Percentiles rank a stretch among this genome's conserved stretches.
Evolutionary conservation across 2,797 vertebrate species (phyloP).

Genomic region (Hippocampus kuda): DNA sequence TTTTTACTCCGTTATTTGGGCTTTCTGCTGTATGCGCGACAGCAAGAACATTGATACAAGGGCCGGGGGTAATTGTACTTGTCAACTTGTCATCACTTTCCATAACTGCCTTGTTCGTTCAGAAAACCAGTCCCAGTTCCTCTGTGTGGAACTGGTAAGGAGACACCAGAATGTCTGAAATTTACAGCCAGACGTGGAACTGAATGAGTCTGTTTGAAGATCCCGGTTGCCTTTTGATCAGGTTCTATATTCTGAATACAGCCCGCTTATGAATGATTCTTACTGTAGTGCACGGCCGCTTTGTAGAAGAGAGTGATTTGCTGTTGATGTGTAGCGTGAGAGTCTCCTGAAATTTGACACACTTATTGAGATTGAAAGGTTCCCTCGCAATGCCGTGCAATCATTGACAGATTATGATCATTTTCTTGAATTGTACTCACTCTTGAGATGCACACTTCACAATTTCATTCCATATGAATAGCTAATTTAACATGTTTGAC

Average conservation of each 20-base stretch:
- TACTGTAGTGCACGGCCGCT: constrained; percentile 30
- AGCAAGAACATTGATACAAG: constrained; percentile 18
- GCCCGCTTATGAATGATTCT: constrained; percentile 45
- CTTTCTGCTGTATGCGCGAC: constrained; percentile 12
- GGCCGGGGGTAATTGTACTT: constrained; percentile 27
- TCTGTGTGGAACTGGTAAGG: constrained; percentile 22
- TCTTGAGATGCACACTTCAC: background rate
- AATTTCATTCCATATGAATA: background rate
- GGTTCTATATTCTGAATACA: constrained; percentile 41
- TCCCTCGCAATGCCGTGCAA: constrained; percentile 4
- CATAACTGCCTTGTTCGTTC: constrained; percentile 42
- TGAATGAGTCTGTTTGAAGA: background rate
- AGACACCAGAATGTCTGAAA: constrained; percentile 32
- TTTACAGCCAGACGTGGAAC: constrained; percentile 35
- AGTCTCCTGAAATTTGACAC: constrained; percentile 3
- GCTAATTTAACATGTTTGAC: background rate
- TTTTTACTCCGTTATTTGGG: constrained; percentile 13
- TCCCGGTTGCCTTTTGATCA: constrained; percentile 47
- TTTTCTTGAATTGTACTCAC: constrained; percentile 7
- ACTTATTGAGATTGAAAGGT: constrained; percentile 4
- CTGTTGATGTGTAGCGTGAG: constrained; percentile 18
- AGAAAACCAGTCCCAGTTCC: constrained; percentile 24
- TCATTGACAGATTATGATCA: constrained; percentile 23
- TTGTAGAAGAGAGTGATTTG: constrained; percentile 36
- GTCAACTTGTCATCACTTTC: constrained; percentile 44